These are phyloP conservation scores for Mormyrus lacerda DNA, from an alignment of 2,113 vertebrate species.

Conservation along the genomic window DNA sequence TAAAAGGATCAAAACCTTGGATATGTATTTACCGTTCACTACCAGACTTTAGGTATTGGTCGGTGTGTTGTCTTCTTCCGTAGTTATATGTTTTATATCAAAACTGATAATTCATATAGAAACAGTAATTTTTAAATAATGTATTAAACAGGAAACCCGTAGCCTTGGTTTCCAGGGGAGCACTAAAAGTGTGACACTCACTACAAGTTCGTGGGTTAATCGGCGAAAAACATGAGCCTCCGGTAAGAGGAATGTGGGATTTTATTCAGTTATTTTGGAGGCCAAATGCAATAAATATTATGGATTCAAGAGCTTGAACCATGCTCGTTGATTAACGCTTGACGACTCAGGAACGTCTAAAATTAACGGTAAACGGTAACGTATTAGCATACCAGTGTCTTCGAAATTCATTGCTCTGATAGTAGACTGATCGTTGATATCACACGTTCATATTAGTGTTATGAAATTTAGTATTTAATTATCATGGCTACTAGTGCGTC, in stretches of 20 bases:
- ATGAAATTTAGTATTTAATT: background rate
- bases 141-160: background rate
- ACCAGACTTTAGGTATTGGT: background rate
- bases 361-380: background rate
- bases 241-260: background rate
- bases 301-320: background rate
- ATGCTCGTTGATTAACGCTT: background rate
- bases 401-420: background rate
- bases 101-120: background rate
- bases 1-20: background rate
- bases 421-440: background rate
- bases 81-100: background rate
- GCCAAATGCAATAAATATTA: background rate
- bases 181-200: background rate
- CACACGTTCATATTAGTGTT: background rate
- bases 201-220: background rate
- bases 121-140: background rate
- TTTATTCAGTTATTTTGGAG: background rate
- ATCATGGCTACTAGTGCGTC: background rate
- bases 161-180: background rate
- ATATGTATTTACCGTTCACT: background rate
- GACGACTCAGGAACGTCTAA: background rate
- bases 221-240: background rate
- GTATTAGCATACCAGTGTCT: background rate
- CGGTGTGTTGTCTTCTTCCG: background rate